Evolutionary conservation across 2,797 vertebrate species (phyloP).

Genomic region (Myotis vivesi): DNA sequence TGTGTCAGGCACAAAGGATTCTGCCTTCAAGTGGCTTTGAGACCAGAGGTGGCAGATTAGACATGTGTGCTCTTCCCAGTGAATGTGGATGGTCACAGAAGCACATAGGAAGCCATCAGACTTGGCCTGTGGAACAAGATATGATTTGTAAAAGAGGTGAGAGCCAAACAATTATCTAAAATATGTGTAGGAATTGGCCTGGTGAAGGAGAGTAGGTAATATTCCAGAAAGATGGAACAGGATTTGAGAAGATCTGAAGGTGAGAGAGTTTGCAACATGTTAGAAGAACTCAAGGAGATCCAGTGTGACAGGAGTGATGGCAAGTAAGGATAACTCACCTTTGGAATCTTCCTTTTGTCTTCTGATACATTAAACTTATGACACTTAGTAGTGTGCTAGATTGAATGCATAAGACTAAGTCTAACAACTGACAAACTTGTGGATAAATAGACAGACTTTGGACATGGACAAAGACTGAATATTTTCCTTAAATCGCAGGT

Average conservation of each 20-base stretch:
- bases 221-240: neutral
- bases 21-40: neutral
- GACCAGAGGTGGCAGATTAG: neutral
- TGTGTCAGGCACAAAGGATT: neutral
- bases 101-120: neutral
- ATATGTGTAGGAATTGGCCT: neutral
- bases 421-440: neutral
- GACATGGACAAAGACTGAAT: neutral
- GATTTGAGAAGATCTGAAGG: neutral
- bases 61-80: neutral
- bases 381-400: neutral
- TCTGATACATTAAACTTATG: neutral
- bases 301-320: neutral
- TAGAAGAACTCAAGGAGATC: neutral
- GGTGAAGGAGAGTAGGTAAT: neutral
- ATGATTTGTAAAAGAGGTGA: neutral
- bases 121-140: neutral
- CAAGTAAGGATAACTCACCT: neutral
- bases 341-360: neutral
- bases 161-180: neutral
- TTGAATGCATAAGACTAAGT: neutral
- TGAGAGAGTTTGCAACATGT: neutral
- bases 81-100: neutral
- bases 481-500: constrained; percentile 3
- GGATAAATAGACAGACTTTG: neutral